Conservation (phyloP, 1,140 invertebrate species). For the Penaeus indicus region DNA sequence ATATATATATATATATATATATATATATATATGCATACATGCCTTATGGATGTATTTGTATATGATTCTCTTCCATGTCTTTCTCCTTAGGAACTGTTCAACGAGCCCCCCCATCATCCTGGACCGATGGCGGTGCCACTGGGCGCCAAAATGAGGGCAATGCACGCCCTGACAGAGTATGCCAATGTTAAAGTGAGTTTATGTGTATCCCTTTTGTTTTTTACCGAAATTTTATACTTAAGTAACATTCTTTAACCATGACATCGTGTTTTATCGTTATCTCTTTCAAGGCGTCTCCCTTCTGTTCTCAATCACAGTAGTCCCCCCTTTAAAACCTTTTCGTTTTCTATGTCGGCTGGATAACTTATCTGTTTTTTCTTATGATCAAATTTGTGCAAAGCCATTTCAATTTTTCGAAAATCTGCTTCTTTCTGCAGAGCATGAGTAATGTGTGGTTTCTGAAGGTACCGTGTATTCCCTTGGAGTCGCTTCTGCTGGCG, state of each 20-base stretch:
- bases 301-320: too few relatives aligned
- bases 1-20: too few relatives aligned
- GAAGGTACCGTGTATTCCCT: conserved; percentile 83
- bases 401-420: background rate
- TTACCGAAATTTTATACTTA: background rate
- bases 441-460: conserved; percentile 66
- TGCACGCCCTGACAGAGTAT: conserved; percentile 31
- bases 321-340: too few relatives aligned
- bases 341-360: too few relatives aligned
- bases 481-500: conserved; percentile 83
- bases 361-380: background rate
- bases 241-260: background rate
- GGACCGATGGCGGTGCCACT: background rate
- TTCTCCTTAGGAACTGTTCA: conserved; percentile 23
- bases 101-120: background rate
- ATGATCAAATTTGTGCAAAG: too few relatives aligned
- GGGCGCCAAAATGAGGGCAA: conserved; percentile 49
- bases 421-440: conserved; percentile 68
- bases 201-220: too few relatives aligned
- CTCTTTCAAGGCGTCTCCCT: too few relatives aligned
- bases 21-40: too few relatives aligned
- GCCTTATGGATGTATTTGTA: too few relatives aligned
- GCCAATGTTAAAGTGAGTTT: conserved; percentile 31
- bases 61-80: too few relatives aligned
- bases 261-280: too few relatives aligned